These are phyloP conservation scores for Diploptera punctata DNA, from an alignment of 2,888 invertebrate species.

Conservation along the genomic window DNA sequence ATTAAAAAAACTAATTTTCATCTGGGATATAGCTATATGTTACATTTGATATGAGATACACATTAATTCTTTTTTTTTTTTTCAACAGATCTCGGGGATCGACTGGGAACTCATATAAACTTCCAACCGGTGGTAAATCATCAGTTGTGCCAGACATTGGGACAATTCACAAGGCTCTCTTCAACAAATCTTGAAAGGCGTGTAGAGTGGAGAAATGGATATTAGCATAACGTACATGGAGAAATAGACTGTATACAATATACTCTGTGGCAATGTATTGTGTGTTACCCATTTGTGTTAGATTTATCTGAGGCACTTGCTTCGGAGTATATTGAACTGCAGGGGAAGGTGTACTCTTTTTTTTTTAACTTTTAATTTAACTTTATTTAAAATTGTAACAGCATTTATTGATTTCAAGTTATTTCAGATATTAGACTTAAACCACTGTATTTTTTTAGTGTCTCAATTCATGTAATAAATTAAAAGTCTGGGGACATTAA, in stretches of 20 bases:
- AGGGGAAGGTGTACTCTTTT: too few species aligned
- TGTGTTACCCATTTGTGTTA: slow-evolving; percentile 1
- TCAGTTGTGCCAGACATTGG: slow-evolving; percentile 69
- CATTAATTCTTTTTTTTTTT: too few species aligned
- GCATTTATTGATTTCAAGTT: too few species aligned
- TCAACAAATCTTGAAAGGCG: slow-evolving; percentile 48
- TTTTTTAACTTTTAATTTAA: too few species aligned
- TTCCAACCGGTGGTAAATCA: slow-evolving; percentile 61
- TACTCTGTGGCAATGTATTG: slow-evolving; percentile 1
- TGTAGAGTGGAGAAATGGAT: neutral
- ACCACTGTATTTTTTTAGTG: too few species aligned
- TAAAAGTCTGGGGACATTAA: too few species aligned
- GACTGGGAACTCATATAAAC: slow-evolving; percentile 43
- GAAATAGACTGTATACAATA: neutral
- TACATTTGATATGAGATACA: too few species aligned
- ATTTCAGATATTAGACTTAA: too few species aligned
- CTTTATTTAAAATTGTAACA: too few species aligned
- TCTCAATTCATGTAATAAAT: too few species aligned
- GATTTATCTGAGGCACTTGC: neutral
- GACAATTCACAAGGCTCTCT: slow-evolving; percentile 74
- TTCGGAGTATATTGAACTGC: neutral
- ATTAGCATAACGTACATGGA: neutral
- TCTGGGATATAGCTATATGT: too few species aligned
- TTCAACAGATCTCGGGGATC: slow-evolving; percentile 32
- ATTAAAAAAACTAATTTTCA: too few species aligned